Evolutionary conservation across 2,113 vertebrate species (phyloP).

Genomic region (Hyla sarda): DNA sequence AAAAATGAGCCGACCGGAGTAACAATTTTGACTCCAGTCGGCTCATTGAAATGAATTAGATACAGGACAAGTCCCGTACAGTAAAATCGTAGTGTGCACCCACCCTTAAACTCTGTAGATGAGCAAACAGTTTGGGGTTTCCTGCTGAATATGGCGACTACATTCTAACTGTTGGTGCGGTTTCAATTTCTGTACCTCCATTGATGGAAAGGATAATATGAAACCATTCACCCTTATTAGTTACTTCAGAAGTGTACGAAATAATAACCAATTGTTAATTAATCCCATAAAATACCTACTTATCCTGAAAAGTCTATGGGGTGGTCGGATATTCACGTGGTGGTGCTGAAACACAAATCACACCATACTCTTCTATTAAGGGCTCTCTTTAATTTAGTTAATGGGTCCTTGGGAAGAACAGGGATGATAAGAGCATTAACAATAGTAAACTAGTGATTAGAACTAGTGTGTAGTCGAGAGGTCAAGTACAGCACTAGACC

Average conservation of each 20-base stretch:
- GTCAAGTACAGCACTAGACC: constrained; percentile 40
- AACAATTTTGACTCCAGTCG: too few relatives aligned
- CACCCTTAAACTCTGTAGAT: too few relatives aligned
- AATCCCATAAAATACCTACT: not conserved
- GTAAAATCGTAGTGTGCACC: too few relatives aligned
- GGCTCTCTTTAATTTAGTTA: constrained; percentile 22
- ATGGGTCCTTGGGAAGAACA: constrained; percentile 27
- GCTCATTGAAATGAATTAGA: too few relatives aligned
- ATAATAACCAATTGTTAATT: not conserved
- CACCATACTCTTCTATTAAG: not conserved
- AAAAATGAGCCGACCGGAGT: too few relatives aligned
- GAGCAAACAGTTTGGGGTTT: not conserved
- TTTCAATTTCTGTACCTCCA: too few relatives aligned
- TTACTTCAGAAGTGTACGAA: not conserved
- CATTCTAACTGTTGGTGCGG: too few relatives aligned
- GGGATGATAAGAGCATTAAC: constrained; percentile 35
- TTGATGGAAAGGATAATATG: not conserved
- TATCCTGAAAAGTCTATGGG: too few relatives aligned
- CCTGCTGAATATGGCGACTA: not conserved
- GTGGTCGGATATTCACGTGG: not conserved
- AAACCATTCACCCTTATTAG: not conserved
- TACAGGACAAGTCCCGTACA: too few relatives aligned
- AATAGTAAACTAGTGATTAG: constrained; percentile 39
- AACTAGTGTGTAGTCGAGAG: constrained; percentile 15
- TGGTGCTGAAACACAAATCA: not conserved